Evolutionary conservation across 35 echinoderm and acorn worm genomes (phyloP).

Genomic region (Holothuria glaberrima): DNA sequence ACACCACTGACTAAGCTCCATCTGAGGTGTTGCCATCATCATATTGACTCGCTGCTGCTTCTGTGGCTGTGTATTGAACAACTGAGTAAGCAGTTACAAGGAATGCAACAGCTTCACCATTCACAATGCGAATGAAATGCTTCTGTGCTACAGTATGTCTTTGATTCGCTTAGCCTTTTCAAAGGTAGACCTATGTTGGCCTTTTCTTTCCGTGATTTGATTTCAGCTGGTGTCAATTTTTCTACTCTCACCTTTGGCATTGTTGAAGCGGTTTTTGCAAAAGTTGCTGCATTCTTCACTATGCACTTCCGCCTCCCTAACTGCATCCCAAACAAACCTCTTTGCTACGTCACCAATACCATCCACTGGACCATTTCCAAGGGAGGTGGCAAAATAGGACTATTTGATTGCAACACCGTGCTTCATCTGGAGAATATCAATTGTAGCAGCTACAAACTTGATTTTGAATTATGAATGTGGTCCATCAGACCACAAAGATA

Average conservation of each 20-base stretch:
- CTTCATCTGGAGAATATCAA: constrained; percentile 11
- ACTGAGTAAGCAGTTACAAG: no score
- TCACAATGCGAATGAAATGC: background rate
- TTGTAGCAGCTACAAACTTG: constrained; percentile 26
- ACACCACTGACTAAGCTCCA: constrained; percentile 42
- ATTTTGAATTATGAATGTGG: no score
- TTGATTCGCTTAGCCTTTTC: background rate
- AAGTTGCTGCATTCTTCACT: no score
- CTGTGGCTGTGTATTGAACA: no score
- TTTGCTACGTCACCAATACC: background rate
- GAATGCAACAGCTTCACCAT: constrained; percentile 14
- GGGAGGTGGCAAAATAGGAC: constrained; percentile 18
- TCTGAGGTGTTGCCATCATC: background rate
- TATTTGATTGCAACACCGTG: constrained; percentile 9
- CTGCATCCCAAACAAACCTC: background rate
- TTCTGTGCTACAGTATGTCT: constrained; percentile 24
- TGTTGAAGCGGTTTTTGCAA: no score
- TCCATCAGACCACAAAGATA: no score
- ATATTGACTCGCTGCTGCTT: background rate
- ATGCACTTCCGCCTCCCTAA: background rate
- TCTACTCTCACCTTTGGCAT: no score
- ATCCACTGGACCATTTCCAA: constrained; percentile 45
- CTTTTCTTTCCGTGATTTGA: background rate
- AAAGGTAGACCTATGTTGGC: constrained; percentile 2
- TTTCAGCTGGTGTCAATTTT: no score